Percentiles rank a stretch among this genome's conserved stretches.
Evolutionary conservation across 2,888 invertebrate species (phyloP).

Genomic region (Automeris io): DNA sequence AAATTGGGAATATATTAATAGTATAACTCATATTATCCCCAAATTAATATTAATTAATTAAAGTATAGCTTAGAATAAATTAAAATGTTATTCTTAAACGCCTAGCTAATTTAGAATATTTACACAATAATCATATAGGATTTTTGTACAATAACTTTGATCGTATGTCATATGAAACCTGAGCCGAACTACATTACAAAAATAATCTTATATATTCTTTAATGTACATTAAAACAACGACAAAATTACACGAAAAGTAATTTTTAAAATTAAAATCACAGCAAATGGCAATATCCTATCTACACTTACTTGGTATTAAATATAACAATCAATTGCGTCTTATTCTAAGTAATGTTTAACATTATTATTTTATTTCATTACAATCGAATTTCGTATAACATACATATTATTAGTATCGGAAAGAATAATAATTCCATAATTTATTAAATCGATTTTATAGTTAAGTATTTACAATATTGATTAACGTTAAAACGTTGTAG

Average conservation of each 20-base stretch:
- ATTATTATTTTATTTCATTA: constrained; percentile 22
- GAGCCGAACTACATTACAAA: constrained; percentile 43
- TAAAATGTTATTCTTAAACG: constrained; percentile 17
- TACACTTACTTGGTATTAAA: constrained; percentile 23
- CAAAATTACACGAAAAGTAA: constrained; percentile 18
- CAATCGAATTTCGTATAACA: constrained; percentile 42
- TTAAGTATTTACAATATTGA: too few species aligned
- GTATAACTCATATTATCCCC: constrained; percentile 3
- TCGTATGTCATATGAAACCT: constrained; percentile 57
- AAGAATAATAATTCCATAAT: constrained; percentile 17
- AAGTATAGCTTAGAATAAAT: constrained; percentile 14
- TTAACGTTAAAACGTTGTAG: too few species aligned
- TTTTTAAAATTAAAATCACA: constrained; percentile 53
- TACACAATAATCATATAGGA: constrained; percentile 29
- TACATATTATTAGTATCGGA: constrained; percentile 29
- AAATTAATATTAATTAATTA: constrained; percentile 16
- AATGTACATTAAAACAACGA: constrained; percentile 26
- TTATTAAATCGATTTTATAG: constrained; percentile 15
- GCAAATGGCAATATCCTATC: constrained; percentile 52
- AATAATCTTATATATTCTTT: constrained; percentile 46
- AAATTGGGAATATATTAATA: constrained; percentile 4
- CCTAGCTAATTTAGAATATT: constrained; percentile 24
- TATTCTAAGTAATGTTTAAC: constrained; percentile 31
- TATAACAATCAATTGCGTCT: constrained; percentile 43
- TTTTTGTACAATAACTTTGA: constrained; percentile 27